Percentiles rank a stretch among this genome's conserved stretches.
Conservation (phyloP, 2,888 invertebrate species). For the Melieria picta region DNA sequence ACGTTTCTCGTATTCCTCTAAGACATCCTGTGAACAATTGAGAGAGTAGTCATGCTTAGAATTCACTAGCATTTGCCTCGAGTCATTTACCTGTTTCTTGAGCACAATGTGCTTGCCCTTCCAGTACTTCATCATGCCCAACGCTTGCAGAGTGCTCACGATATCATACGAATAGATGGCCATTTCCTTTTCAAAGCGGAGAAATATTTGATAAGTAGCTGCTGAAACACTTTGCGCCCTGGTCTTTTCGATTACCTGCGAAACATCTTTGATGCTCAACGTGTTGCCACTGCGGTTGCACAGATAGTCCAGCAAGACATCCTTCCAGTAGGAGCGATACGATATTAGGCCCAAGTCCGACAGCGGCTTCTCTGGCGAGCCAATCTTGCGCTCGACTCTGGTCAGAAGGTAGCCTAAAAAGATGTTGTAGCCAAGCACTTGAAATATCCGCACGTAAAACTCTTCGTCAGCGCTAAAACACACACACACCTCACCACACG, state of each 20-base stretch:
- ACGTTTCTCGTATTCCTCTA: constrained; percentile 91
- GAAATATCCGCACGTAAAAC: not conserved
- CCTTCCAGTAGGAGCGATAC: constrained; percentile 99
- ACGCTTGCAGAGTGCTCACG: constrained; percentile 94
- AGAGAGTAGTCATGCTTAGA: not conserved
- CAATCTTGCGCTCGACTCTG: constrained; percentile 94
- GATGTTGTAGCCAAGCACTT: not conserved
- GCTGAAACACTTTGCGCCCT: not conserved
- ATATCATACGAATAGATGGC: constrained; percentile 98
- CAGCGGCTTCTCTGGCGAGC: constrained; percentile 98
- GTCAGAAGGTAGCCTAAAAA: constrained; percentile 92
- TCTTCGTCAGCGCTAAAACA: constrained; percentile 33
- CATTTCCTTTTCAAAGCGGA: constrained; percentile 73
- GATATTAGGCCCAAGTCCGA: constrained; percentile 97
- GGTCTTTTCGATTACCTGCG: constrained; percentile 62
- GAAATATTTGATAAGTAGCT: not conserved
- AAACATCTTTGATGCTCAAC: constrained; percentile 88
- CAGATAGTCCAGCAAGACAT: constrained; percentile 90
- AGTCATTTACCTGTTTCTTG: constrained; percentile 81
- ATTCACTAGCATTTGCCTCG: not conserved
- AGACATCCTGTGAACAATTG: constrained; percentile 76
- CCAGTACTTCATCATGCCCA: constrained; percentile 99
- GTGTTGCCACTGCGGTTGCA: constrained; percentile 89
- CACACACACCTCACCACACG: constrained; percentile 33
- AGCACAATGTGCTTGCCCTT: constrained; percentile 97